Conservation (phyloP, 2,888 invertebrate genomes). For the Andrena chrysosceles region DNA sequence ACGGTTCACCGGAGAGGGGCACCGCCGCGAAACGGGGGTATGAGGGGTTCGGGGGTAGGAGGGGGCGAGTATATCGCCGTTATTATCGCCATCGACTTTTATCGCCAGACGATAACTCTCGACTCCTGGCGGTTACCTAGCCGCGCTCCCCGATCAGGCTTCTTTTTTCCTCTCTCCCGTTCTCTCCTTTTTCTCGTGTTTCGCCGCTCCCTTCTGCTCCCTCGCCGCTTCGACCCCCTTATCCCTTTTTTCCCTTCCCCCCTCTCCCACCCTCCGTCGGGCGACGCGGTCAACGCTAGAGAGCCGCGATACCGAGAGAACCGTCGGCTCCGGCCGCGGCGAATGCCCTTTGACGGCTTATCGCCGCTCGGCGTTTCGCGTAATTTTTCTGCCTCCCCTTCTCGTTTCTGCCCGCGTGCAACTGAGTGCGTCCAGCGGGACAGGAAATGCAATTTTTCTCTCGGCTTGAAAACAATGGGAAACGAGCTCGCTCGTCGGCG, state of each 20-base stretch:
- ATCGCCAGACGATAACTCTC: slow-evolving; percentile 79
- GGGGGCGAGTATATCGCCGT: slow-evolving; percentile 73
- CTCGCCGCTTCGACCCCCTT: slow-evolving; percentile 24
- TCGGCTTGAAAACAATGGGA: slow-evolving; percentile 10
- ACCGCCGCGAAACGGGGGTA: background rate
- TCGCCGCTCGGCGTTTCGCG: slow-evolving; percentile 47
- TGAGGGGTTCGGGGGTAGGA: background rate
- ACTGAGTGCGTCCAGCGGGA: background rate
- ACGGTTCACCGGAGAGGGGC: background rate
- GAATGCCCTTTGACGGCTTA: slow-evolving; percentile 67
- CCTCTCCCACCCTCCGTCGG: slow-evolving; percentile 10
- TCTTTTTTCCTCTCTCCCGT: slow-evolving; percentile 53
- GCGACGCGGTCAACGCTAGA: slow-evolving; percentile 49
- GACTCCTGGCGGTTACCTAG: slow-evolving; percentile 71
- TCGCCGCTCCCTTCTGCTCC: slow-evolving; percentile 15
- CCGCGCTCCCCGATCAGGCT: slow-evolving; percentile 59
- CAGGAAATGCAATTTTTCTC: slow-evolving; percentile 26
- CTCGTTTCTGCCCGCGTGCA: background rate
- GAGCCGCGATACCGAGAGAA: slow-evolving; percentile 40
- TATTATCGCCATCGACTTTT: slow-evolving; percentile 82
- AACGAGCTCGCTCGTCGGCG: slow-evolving; percentile 10
- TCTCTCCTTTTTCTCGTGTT: slow-evolving; percentile 47
- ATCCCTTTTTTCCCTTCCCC: background rate
- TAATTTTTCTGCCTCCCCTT: slow-evolving; percentile 25
- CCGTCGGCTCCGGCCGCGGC: slow-evolving; percentile 54